Conservation (phyloP, 1,140 invertebrate genomes). For the Campoletis sonorensis region DNA sequence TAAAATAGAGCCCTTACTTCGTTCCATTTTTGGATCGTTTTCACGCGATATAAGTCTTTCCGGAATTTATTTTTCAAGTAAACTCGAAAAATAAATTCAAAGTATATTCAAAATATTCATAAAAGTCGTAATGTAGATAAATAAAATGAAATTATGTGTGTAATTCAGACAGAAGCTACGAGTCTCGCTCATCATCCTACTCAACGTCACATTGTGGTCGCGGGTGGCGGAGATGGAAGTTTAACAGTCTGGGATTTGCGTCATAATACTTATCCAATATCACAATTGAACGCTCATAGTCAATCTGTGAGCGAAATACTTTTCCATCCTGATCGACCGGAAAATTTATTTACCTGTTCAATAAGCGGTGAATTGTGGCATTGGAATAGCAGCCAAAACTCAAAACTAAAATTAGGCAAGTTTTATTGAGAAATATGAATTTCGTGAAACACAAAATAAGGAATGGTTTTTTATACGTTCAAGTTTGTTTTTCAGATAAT, state of each 20-base stretch:
- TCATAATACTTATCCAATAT: constrained; percentile 87
- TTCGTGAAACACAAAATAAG: not conserved
- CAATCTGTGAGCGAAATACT: constrained; percentile 87
- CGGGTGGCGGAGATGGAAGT: constrained; percentile 88
- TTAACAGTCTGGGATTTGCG: constrained; percentile 93
- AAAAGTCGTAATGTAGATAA: too few relatives aligned
- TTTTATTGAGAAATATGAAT: constrained; percentile 5
- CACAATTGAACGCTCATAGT: constrained; percentile 86
- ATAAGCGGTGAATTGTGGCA: constrained; percentile 90
- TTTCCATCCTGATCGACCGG: constrained; percentile 89
- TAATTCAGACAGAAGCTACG: constrained; percentile 79
- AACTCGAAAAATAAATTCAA: too few relatives aligned
- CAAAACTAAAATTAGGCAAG: constrained; percentile 70
- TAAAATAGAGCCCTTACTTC: not conserved
- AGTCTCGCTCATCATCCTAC: constrained; percentile 89
- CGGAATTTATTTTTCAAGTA: too few relatives aligned
- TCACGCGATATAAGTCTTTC: too few relatives aligned
- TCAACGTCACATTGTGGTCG: constrained; percentile 88
- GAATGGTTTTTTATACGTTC: constrained; percentile 9
- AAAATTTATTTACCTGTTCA: constrained; percentile 89
- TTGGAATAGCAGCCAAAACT: constrained; percentile 81
- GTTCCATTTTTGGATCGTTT: not conserved
- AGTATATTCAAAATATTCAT: too few relatives aligned
- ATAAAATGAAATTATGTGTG: not conserved
- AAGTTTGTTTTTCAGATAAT: constrained; percentile 59